phyloP scores from a whole-genome alignment of 2,797 vertebrate genomes.

The Lemur catta region DNA sequence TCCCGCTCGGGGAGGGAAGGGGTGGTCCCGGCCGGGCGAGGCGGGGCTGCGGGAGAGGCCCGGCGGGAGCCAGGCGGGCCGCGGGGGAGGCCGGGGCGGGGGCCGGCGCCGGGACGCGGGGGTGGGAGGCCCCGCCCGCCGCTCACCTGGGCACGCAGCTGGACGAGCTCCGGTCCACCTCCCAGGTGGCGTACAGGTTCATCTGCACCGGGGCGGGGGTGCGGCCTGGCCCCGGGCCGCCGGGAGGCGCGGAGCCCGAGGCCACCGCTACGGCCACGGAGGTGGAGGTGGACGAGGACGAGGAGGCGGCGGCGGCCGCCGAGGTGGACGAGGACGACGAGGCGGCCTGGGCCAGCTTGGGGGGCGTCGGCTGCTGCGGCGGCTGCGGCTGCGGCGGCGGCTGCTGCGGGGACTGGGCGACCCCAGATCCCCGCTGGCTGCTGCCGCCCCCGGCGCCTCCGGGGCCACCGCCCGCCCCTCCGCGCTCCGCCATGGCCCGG shows the following conservation, averaged over 20 bases:
- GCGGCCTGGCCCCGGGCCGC: slow-evolving; percentile 87
- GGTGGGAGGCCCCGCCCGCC: neutral
- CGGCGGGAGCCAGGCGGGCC: neutral
- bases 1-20: neutral
- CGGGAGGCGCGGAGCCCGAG: slow-evolving; percentile 86
- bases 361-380: slow-evolving; percentile 71
- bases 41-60: neutral
- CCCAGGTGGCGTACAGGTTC: slow-evolving; percentile 97
- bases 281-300: slow-evolving; percentile 80
- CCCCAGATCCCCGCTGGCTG: slow-evolving; percentile 67
- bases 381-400: slow-evolving; percentile 56
- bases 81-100: neutral
- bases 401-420: slow-evolving; percentile 66
- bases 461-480: slow-evolving; percentile 64
- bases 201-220: slow-evolving; percentile 92
- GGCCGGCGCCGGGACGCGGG: neutral
- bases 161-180: slow-evolving; percentile 94
- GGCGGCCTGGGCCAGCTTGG: slow-evolving; percentile 62
- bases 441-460: slow-evolving; percentile 61
- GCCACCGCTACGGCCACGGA: slow-evolving; percentile 89
- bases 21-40: slow-evolving; percentile 1
- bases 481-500: slow-evolving; percentile 76
- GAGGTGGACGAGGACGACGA: slow-evolving; percentile 60
- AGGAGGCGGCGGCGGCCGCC: slow-evolving; percentile 87
- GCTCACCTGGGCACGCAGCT: slow-evolving; percentile 95